Evolutionary conservation across 2,888 invertebrate genomes (phyloP).

Genomic region (Eretmocerus hayati): DNA sequence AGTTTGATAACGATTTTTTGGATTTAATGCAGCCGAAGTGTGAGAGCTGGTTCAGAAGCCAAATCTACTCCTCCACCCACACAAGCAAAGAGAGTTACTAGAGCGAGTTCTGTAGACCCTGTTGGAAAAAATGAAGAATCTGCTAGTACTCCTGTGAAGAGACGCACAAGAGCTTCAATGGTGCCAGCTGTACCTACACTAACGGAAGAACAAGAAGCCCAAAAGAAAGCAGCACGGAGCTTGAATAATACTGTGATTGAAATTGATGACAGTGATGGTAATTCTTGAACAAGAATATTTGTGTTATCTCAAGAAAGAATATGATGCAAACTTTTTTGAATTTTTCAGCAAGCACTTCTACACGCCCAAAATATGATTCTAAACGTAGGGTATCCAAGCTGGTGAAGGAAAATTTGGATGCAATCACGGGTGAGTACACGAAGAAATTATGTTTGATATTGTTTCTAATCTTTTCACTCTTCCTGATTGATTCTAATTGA

Average conservation of each 20-base stretch:
- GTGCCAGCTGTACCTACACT: constrained; percentile 28
- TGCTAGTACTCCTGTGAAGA: constrained; percentile 25
- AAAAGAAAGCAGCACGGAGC: constrained; percentile 1
- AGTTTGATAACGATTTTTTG: neutral
- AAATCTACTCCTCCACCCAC: constrained; percentile 27
- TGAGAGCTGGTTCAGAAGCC: constrained; percentile 37
- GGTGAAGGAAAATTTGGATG: neutral
- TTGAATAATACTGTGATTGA: constrained; percentile 12
- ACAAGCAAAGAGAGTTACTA: constrained; percentile 31
- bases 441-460: too few species aligned
- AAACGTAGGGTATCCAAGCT: neutral
- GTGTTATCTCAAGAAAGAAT: neutral
- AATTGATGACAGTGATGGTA: constrained; percentile 12
- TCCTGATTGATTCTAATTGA: too few species aligned
- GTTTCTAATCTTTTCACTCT: too few species aligned
- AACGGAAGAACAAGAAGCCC: constrained; percentile 28
- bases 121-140: constrained; percentile 19
- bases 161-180: constrained; percentile 26
- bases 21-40: constrained; percentile 20
- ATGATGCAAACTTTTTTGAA: too few species aligned
- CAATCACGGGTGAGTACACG: too few species aligned
- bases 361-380: too few species aligned
- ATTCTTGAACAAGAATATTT: neutral
- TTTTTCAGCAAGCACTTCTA: too few species aligned
- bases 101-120: constrained; percentile 36